Evolutionary conservation across 2,797 vertebrate species (phyloP).

Genomic region (Onychomys leucogaster): DNA sequence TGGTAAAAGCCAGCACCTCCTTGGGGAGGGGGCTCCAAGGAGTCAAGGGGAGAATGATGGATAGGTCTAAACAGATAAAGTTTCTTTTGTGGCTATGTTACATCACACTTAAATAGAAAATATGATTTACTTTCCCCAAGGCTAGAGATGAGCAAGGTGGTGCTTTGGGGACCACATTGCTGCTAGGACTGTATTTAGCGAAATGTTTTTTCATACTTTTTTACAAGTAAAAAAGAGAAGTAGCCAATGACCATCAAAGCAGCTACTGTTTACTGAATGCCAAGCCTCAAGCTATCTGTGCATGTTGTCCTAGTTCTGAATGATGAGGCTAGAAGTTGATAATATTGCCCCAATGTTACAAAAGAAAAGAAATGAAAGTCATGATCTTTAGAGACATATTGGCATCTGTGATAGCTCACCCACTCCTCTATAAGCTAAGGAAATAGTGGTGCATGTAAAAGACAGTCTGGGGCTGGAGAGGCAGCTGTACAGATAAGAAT

Average conservation of each 20-base stretch:
- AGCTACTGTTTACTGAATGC: not conserved
- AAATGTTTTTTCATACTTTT: conserved; percentile 48
- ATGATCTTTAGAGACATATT: not conserved
- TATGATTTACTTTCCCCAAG: conserved; percentile 68
- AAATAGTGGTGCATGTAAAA: not conserved
- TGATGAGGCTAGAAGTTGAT: not conserved
- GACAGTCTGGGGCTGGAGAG: not conserved
- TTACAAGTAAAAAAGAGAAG: conserved; percentile 52
- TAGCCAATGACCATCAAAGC: not conserved
- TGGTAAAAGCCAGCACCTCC: conserved; percentile 73
- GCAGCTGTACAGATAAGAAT: not conserved
- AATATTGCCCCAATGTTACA: not conserved
- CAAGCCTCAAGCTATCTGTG: not conserved
- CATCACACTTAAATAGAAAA: conserved; percentile 69
- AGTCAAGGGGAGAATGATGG: conserved; percentile 35
- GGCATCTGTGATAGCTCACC: not conserved
- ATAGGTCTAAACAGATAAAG: conserved; percentile 71
- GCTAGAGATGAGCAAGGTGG: conserved; percentile 18
- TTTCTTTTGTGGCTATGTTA: conserved; percentile 72
- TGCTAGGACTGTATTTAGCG: conserved; percentile 56
- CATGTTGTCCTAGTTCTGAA: not conserved
- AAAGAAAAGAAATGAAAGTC: not conserved
- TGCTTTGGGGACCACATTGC: conserved; percentile 70
- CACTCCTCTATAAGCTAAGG: not conserved
- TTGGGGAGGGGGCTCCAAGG: not conserved